Conservation (phyloP, 1,140 invertebrate species). For the Eupeodes corollae region DNA sequence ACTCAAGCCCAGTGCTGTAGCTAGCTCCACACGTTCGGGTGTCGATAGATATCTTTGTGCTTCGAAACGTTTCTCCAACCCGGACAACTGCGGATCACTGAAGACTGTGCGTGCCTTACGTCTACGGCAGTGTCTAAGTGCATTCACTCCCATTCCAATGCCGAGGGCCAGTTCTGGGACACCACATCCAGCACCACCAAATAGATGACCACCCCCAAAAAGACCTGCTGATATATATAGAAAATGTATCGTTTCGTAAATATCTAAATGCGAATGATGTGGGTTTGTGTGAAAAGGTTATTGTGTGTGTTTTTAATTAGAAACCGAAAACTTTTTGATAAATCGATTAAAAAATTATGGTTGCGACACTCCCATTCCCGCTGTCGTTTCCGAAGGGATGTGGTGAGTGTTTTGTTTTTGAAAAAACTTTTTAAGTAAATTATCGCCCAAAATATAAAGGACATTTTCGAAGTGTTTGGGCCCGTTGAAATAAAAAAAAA, state of each 20-base stretch:
- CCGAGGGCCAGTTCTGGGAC: slow-evolving; percentile 36
- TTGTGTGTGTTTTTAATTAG: too few species aligned
- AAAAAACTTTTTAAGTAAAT: too few species aligned
- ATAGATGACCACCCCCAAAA: slow-evolving; percentile 31
- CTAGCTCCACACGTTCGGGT: slow-evolving; percentile 89
- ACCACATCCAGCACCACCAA: slow-evolving; percentile 41
- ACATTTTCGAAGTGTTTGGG: too few species aligned
- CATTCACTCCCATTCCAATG: slow-evolving; percentile 51
- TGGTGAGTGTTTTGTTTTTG: too few species aligned
- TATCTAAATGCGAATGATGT: too few species aligned
- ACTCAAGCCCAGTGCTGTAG: slow-evolving; percentile 79
- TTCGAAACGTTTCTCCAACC: slow-evolving; percentile 90
- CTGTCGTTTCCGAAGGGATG: too few species aligned
- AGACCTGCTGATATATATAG: slow-evolving; percentile 20
- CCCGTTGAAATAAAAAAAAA: too few species aligned
- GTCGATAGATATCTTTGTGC: slow-evolving; percentile 93
- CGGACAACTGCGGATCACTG: slow-evolving; percentile 91
- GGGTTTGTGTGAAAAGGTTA: too few species aligned
- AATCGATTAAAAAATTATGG: slow-evolving; percentile 1
- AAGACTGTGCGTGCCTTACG: slow-evolving; percentile 95
- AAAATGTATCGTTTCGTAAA: background rate
- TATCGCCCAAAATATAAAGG: too few species aligned
- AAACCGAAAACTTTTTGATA: background rate
- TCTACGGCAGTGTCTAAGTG: slow-evolving; percentile 78
- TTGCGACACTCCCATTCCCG: background rate